Percentiles rank a stretch among this genome's conserved stretches.
Conservation (phyloP, 2,888 invertebrate species). For the Eurytoma californica region DNA sequence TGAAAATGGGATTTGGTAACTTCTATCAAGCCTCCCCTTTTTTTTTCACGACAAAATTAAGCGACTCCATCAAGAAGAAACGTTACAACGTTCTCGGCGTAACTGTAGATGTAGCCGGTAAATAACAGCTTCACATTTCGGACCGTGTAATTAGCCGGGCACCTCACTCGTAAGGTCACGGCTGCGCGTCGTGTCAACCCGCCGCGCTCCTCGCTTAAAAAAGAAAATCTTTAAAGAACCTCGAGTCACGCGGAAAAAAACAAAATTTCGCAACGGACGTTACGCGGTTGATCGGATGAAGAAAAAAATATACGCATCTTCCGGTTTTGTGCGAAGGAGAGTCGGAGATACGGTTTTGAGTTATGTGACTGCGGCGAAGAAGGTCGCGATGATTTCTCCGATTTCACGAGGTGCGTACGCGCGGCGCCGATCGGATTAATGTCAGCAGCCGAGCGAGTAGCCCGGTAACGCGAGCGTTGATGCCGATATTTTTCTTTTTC, state of each 20-base stretch:
- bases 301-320: background rate
- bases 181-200: background rate
- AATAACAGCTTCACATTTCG: constrained; percentile 4
- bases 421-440: constrained; percentile 21
- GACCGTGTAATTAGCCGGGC: constrained; percentile 16
- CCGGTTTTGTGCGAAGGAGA: background rate
- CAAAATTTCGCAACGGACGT: background rate
- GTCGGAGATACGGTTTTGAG: constrained; percentile 6
- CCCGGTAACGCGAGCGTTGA: constrained; percentile 9
- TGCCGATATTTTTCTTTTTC: constrained; percentile 1
- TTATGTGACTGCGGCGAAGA: constrained; percentile 28
- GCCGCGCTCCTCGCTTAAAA: background rate
- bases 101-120: constrained; percentile 31
- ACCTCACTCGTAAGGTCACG: background rate
- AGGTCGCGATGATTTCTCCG: constrained; percentile 43
- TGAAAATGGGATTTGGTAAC: constrained; percentile 2
- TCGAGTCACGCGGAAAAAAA: background rate
- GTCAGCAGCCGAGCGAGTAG: constrained; percentile 32
- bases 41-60: constrained; percentile 3
- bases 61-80: constrained; percentile 27
- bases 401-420: constrained; percentile 13
- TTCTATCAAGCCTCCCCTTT: constrained; percentile 14
- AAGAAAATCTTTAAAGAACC: background rate
- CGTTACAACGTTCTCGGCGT: constrained; percentile 6
- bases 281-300: no score